phyloP scores from a whole-genome alignment of 2,888 invertebrate species.

The Amphipyra tragopoginis region DNA sequence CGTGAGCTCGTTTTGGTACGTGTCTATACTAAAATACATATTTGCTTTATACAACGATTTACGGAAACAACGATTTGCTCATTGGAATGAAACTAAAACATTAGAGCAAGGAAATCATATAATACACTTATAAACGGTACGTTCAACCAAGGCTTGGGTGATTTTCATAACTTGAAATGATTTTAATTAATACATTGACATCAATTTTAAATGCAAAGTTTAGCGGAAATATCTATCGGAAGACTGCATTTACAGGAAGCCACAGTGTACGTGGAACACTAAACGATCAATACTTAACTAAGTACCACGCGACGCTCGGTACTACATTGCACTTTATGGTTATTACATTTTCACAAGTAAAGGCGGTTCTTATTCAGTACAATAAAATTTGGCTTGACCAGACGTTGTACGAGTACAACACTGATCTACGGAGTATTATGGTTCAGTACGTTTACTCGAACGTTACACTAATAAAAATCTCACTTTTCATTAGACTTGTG shows the following conservation, averaged over 20 bases:
- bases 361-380: slow-evolving; percentile 88
- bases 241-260: slow-evolving; percentile 89
- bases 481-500: slow-evolving; percentile 73
- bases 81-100: slow-evolving; percentile 72
- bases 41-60: slow-evolving; percentile 65
- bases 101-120: slow-evolving; percentile 54
- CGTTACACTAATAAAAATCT: slow-evolving; percentile 76
- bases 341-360: slow-evolving; percentile 81
- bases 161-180: slow-evolving; percentile 55
- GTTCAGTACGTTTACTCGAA: slow-evolving; percentile 69
- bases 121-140: slow-evolving; percentile 54
- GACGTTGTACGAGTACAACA: slow-evolving; percentile 74
- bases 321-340: slow-evolving; percentile 84
- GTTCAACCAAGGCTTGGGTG: slow-evolving; percentile 49
- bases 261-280: slow-evolving; percentile 85
- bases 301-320: slow-evolving; percentile 80
- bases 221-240: slow-evolving; percentile 88
- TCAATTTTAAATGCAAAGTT: slow-evolving; percentile 85
- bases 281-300: slow-evolving; percentile 85
- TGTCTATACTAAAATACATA: slow-evolving; percentile 61
- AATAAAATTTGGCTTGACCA: slow-evolving; percentile 87
- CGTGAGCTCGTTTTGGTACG: slow-evolving; percentile 60
- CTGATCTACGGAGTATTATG: slow-evolving; percentile 85
- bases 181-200: slow-evolving; percentile 71
- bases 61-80: slow-evolving; percentile 75